phyloP scores from a whole-genome alignment of 2,888 invertebrate species.

The Ecliptopera silaceata region DNA sequence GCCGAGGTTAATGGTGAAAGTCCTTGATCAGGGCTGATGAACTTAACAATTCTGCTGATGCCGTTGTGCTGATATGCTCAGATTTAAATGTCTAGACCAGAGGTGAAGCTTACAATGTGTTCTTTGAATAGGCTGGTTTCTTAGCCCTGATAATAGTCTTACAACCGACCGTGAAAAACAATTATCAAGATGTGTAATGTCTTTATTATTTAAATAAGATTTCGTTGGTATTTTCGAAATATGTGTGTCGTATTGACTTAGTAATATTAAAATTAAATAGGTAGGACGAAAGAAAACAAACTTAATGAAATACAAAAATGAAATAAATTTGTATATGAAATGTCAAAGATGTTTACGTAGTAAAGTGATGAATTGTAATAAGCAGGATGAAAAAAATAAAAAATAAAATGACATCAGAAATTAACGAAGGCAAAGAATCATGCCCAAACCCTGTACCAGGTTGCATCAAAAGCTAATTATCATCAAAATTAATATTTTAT shows the following conservation, averaged over 20 bases:
- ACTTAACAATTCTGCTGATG: conserved; percentile 27
- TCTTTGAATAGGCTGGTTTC: not conserved
- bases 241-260: no score
- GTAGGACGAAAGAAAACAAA: not conserved
- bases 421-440: no score
- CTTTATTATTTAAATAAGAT: no score
- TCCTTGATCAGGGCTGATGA: conserved; percentile 25
- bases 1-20: conserved; percentile 27
- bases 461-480: no score
- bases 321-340: no score
- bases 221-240: not conserved
- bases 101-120: conserved; percentile 2
- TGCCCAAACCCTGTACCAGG: no score
- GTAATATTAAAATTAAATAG: not conserved
- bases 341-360: no score
- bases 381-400: no score
- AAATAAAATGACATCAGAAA: no score
- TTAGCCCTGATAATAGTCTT: not conserved
- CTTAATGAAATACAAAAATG: no score
- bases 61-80: conserved; percentile 18
- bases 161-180: not conserved
- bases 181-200: not conserved
- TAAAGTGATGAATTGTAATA: no score
- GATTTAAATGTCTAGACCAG: conserved; percentile 29
- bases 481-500: no score